Percentiles rank a stretch among this genome's conserved stretches.
Conservation (phyloP, 2,888 invertebrate genomes). For the Gryllus longicercus region DNA sequence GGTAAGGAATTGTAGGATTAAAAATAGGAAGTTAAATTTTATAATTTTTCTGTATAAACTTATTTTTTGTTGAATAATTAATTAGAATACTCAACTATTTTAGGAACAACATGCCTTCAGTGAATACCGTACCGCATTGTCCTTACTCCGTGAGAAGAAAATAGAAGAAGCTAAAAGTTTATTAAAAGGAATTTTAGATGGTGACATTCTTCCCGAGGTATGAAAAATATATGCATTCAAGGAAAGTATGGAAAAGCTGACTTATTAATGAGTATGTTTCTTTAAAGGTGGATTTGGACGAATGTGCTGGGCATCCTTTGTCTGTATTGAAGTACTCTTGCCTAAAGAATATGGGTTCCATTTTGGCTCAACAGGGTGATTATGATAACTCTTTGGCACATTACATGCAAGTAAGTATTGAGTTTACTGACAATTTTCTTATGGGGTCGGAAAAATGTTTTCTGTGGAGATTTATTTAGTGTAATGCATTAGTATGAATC, state of each 20-base stretch:
- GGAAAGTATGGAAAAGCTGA: slow-evolving; percentile 39
- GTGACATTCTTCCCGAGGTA: slow-evolving; percentile 58
- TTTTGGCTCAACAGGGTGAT: slow-evolving; percentile 59
- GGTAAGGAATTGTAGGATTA: background rate
- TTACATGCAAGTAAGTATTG: slow-evolving; percentile 57
- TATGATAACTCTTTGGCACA: slow-evolving; percentile 63
- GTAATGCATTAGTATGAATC: too few relatives aligned
- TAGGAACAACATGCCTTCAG: slow-evolving; percentile 78
- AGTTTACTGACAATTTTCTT: background rate
- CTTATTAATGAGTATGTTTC: slow-evolving; percentile 21
- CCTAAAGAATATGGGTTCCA: slow-evolving; percentile 73
- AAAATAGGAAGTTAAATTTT: slow-evolving; percentile 8
- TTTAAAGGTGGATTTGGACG: slow-evolving; percentile 47
- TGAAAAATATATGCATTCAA: slow-evolving; percentile 21
- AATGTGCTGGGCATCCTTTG: slow-evolving; percentile 57
- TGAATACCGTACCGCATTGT: slow-evolving; percentile 73
- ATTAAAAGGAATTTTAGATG: slow-evolving; percentile 63
- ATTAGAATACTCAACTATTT: slow-evolving; percentile 35
- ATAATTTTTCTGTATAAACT: background rate
- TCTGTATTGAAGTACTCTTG: slow-evolving; percentile 79
- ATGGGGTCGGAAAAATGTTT: background rate
- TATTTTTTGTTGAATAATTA: background rate
- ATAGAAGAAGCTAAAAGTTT: slow-evolving; percentile 64
- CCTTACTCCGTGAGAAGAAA: slow-evolving; percentile 63
- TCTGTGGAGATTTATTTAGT: too few relatives aligned